Conservation (phyloP, 2,113 vertebrate genomes). For the Hucho hucho region DNA sequence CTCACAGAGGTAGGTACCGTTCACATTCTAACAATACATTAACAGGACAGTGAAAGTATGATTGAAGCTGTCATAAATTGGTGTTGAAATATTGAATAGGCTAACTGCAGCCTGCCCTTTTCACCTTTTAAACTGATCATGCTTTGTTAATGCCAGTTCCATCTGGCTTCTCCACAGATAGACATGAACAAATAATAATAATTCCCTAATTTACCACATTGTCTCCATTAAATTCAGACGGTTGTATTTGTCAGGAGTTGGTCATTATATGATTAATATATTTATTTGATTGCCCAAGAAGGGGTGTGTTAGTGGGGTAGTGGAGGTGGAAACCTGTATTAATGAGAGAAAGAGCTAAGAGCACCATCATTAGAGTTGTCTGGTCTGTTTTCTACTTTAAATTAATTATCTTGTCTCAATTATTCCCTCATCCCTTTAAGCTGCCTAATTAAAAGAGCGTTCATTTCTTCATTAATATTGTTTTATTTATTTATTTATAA, state of each 20-base stretch:
- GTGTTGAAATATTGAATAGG: no score
- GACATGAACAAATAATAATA: not conserved
- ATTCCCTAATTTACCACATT: not conserved
- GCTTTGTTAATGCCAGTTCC: not conserved
- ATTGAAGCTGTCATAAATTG: no score
- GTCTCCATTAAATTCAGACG: not conserved
- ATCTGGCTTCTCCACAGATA: not conserved
- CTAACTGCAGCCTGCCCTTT: no score
- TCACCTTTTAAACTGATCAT: not conserved
- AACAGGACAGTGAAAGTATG: no score
- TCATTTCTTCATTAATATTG: constrained; percentile 34
- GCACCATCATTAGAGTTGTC: not conserved
- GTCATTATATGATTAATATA: constrained; percentile 1
- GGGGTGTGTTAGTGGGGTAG: no score
- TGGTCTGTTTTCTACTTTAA: constrained; percentile 23
- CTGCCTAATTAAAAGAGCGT: constrained; percentile 48
- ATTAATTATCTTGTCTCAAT: constrained; percentile 48
- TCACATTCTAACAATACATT: no score
- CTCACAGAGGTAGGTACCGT: not conserved
- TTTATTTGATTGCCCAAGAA: not conserved
- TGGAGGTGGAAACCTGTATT: constrained; percentile 15
- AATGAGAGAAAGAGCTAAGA: not conserved
- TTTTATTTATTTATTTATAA: constrained; percentile 38
- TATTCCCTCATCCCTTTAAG: constrained; percentile 50
- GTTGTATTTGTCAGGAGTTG: constrained; percentile 1